Conservation (phyloP, 1,140 invertebrate genomes). For the Polyergus mexicanus region DNA sequence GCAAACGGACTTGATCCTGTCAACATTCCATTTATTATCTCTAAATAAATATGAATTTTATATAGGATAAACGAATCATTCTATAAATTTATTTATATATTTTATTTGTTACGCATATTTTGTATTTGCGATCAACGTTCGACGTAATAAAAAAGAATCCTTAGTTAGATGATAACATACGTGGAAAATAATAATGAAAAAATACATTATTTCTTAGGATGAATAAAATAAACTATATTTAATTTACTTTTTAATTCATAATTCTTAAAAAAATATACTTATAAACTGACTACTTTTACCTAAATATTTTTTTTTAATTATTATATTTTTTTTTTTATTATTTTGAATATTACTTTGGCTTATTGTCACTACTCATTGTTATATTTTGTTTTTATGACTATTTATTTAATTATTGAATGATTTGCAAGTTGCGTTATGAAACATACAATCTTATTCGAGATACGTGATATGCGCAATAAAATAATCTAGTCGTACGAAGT, state of each 20-base stretch:
- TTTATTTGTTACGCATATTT: not conserved
- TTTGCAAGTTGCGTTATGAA: slow-evolving; percentile 4
- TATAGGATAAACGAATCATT: slow-evolving; percentile 5
- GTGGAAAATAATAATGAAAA: not conserved
- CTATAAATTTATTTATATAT: not conserved
- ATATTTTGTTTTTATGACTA: not conserved
- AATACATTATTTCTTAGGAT: not conserved
- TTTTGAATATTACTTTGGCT: not conserved
- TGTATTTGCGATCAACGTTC: not conserved
- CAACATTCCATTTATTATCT: slow-evolving; percentile 2
- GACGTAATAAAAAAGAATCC: not conserved
- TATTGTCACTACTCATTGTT: not conserved
- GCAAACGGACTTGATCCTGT: slow-evolving; percentile 9
- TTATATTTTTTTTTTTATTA: not conserved
- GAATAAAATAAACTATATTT: not conserved
- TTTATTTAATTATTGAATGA: not conserved
- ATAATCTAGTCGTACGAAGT: not conserved
- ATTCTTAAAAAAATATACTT: not conserved
- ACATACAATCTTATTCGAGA: not conserved
- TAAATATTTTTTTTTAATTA: too few relatives aligned
- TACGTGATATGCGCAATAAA: not conserved
- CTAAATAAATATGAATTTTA: not conserved
- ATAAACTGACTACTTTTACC: not conserved
- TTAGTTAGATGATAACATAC: not conserved
- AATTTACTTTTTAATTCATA: not conserved